phyloP scores from a whole-genome alignment of 2,113 vertebrate genomes.

The Sterna hirundo region DNA sequence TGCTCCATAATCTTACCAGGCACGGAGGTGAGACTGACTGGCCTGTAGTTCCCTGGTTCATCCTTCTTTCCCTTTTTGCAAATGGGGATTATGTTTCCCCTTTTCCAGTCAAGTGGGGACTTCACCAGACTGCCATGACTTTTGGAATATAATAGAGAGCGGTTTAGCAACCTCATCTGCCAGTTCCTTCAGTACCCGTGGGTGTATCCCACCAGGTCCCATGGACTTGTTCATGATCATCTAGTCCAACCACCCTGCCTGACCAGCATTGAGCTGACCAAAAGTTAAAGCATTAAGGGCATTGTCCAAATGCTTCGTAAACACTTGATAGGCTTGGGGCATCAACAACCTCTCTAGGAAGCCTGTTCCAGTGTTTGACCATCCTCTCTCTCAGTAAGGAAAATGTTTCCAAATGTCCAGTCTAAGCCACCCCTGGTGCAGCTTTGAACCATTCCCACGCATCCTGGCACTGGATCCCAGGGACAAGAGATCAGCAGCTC shows the following conservation, averaged over 20 bases:
- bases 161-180: no score
- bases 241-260: not conserved
- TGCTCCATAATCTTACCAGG: no score
- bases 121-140: no score
- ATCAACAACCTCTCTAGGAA: not conserved
- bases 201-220: no score
- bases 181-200: no score
- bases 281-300: not conserved
- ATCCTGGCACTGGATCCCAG: not conserved
- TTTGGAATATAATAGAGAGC: no score
- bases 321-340: not conserved
- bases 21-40: no score
- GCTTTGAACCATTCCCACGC: not conserved
- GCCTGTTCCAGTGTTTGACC: not conserved
- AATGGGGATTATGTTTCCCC: no score
- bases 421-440: not conserved
- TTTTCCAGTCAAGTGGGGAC: no score
- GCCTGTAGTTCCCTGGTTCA: no score
- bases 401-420: not conserved
- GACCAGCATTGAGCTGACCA: not conserved
- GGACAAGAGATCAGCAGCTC: not conserved
- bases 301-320: not conserved
- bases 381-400: not conserved
- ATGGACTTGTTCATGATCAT: not conserved
- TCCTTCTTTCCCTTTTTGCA: no score